A percentile compares a stretch with the other conserved stretches of the same genome.
phyloP scores from a whole-genome alignment of 1,140 invertebrate species.

The Platyscapa corneri region DNA sequence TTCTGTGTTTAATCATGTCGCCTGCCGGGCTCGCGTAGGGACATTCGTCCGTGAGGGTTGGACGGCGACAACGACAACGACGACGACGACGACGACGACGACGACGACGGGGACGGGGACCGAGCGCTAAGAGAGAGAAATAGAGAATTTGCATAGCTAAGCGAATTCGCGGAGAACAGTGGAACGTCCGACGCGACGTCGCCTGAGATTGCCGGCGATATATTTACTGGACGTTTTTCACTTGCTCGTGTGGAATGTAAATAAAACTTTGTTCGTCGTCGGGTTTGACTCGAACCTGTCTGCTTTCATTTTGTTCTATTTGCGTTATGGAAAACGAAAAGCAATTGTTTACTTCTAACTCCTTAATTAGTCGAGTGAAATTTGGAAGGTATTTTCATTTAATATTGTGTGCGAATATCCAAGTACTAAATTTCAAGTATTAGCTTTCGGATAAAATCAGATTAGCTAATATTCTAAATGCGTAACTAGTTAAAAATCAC shows the following conservation, averaged over 20 bases:
- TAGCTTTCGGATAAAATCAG: no score
- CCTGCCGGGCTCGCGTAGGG: constrained; percentile 61
- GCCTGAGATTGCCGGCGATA: constrained; percentile 51
- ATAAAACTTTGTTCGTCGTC: constrained; percentile 44
- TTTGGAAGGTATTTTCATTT: not conserved
- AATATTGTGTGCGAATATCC: no score
- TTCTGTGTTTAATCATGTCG: constrained; percentile 74
- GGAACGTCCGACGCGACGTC: constrained; percentile 38
- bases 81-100: not conserved
- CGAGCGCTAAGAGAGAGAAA: not conserved
- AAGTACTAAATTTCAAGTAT: no score
- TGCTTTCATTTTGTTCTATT: not conserved
- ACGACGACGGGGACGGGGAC: not conserved
- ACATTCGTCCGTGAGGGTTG: constrained; percentile 51
- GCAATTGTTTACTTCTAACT: not conserved
- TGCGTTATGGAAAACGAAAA: not conserved
- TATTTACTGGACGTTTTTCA: constrained; percentile 38
- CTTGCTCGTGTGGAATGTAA: constrained; percentile 15
- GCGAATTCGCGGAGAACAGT: constrained; percentile 4
- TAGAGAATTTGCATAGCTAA: constrained; percentile 65
- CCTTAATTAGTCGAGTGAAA: not conserved
- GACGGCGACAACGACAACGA: not conserved
- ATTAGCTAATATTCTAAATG: no score
- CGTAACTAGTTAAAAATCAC: no score
- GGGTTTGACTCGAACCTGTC: not conserved